Evolutionary conservation across 2,797 vertebrate genomes (phyloP).

Genomic region (Pyrocephalus nanus): DNA sequence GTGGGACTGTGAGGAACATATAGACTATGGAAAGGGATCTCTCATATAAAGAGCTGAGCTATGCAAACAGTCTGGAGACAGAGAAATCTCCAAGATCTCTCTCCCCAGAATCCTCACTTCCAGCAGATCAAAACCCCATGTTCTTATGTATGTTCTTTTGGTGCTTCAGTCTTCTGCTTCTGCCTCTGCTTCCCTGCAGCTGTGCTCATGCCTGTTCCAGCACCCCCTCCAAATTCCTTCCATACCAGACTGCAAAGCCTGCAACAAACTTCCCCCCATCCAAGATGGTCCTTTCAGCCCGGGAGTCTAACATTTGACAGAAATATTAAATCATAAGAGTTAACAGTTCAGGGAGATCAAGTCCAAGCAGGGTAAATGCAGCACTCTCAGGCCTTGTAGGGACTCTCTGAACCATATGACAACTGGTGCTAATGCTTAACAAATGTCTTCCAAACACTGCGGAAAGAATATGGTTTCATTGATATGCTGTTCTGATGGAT

Average conservation of each 20-base stretch:
- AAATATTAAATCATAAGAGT: neutral
- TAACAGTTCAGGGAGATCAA: neutral
- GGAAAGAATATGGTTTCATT: neutral
- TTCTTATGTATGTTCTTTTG: fast-evolving
- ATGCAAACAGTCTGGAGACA: neutral
- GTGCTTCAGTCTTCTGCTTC: neutral
- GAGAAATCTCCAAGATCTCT: neutral
- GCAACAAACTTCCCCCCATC: neutral
- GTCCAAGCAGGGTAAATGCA: neutral
- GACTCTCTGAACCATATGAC: neutral
- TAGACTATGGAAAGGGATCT: too few relatives aligned
- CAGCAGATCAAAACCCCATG: neutral
- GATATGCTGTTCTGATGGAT: neutral
- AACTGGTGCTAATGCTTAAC: neutral
- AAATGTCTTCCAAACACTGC: neutral
- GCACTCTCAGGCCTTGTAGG: neutral
- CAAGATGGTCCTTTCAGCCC: neutral
- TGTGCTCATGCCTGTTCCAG: neutral
- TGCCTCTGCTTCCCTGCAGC: neutral
- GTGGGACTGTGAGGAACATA: neutral
- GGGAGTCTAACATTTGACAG: neutral
- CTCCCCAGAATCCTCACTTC: neutral
- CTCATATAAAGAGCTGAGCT: neutral
- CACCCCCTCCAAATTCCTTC: neutral
- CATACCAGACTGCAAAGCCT: neutral